Evolutionary conservation across 2,797 vertebrate genomes (phyloP), one percentile per base, ranked within the genome.

Genomic region (Eleutherodactylus coqui): DNA sequence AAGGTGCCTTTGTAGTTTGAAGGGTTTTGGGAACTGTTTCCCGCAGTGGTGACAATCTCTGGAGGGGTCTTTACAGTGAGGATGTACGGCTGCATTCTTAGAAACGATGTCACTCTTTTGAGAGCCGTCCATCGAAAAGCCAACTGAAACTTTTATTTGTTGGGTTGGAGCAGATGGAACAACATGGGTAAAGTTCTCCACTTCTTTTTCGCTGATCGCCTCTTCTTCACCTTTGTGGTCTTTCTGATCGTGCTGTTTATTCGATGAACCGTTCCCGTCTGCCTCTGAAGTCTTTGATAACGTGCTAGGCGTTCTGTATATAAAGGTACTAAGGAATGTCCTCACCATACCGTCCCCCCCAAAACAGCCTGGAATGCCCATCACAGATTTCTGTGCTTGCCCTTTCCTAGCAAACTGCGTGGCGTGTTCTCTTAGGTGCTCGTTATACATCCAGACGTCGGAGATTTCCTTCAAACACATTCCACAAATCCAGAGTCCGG

Each of bases 41-140:
- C 98, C 98, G 0, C 98, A 99, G 92, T 99, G 98, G 86, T 99
- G 98, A 89, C 98, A 99, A 90, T 99, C 98, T 82, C 98, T 95
- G 24, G 98, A 98, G 11, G 97, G 97, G 87, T 99, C 98, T 92
- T 97, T 98, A 94, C 98, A 99, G 91, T 98, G 97, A 2, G 95
- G 94, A 90, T 97, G 98, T 92, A 97, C 96, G 43, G 96, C 95
- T 53, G 93, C 89, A 86, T 92, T 94, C 89, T 95, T 97, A 0
- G 93, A 92, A 5, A 92, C 75, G n/a, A 51, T 86, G 32, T 98
- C 97, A 0, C 90, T 88, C 91, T 94, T 96, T 6, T 94, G 89
- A 0, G 89, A n/a, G 4, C 92, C 94, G 81, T 96, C 96, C 0
- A 96, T 89, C 41, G 90, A 88, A 0, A 85, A 86, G 72, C 86